phyloP scores from a whole-genome alignment of 1,140 invertebrate species.

The Brachionus sp. region DNA sequence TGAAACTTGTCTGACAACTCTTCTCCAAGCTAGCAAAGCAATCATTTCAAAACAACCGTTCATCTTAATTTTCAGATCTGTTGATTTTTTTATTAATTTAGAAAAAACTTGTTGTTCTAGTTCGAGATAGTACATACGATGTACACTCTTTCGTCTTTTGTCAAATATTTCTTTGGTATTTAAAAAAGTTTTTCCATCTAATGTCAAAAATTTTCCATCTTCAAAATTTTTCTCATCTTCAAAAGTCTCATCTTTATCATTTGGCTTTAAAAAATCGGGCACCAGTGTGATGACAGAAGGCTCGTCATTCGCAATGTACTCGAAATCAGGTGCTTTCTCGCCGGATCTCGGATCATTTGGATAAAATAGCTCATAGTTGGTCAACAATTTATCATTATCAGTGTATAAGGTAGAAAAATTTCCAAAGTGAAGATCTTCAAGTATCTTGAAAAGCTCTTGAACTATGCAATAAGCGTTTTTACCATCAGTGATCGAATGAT shows the following conservation, averaged over 20 bases:
- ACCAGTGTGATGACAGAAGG: background rate
- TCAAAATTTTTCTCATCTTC: background rate
- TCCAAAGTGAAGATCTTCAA: background rate
- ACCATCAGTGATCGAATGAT: slow-evolving; percentile 12
- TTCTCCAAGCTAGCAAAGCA: background rate
- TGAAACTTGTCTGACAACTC: background rate
- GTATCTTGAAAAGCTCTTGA: background rate
- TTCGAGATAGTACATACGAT: background rate
- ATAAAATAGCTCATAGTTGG: background rate
- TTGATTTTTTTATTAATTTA: background rate
- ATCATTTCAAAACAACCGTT: background rate
- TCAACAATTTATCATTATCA: background rate
- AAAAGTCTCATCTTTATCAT: background rate
- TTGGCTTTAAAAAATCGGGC: background rate
- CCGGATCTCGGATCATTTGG: background rate
- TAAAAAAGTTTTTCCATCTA: background rate
- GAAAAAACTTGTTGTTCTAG: background rate
- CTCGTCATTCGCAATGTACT: background rate
- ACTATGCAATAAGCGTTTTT: background rate
- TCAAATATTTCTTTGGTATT: background rate
- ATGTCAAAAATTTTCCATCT: background rate
- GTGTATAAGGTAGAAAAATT: background rate
- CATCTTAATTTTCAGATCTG: background rate
- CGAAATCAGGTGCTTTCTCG: background rate
- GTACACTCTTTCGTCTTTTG: background rate